Base-by-base conservation (phyloP, 1,140 invertebrate species). In the Hylyphantes graminicola region DNA sequence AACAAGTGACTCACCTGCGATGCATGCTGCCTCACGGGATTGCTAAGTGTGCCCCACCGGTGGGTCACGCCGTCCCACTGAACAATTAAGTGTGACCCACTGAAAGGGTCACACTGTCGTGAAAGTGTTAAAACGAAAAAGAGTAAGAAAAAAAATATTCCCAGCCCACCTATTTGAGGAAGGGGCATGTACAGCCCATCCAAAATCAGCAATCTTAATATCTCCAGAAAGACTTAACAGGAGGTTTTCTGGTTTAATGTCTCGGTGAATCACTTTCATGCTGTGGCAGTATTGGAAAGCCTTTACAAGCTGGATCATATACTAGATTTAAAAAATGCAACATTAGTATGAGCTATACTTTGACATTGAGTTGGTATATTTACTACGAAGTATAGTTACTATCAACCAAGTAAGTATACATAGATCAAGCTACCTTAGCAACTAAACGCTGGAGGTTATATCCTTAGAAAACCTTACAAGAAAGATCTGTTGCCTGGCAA, bases 141-240 rank as follows among this genome's bases (percentile, higher is more conserved):
- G 5, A 35, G 35, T 35, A 35, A 5, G n/a, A n/a, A 35, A 35
- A 35, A 35, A 35, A 35, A 35, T 35, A 2, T 35, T 2, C 90
- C 98, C 92, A 0, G 97, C 98, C 81, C 93, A 94, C 50, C 97
- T 93, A 88, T 48, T 70, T 48, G 88, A 89, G 3, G 87, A 88
- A 10, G 90, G 88, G 12, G 90, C 89, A 81, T 91, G 90, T 11
- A 91, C 91, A n/a, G 90, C 90, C 90, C 90, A 91, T n/a, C 90
- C 90, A 86, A 91, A 91, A 87, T 91, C 90, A 17, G 91, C 90
- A 59, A 91, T 90, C 80, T 91, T 91, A 50, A 91, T 35, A 51
- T 91, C 88, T 9, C 89, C 90, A 77, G 89, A 74, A 5, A 65
- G 74, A 17, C 88, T 88, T 13, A 91, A 72, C 11, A 91, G 87